Evolutionary conservation across 2,797 vertebrate species (phyloP).

Genomic region (Natrix natrix): DNA sequence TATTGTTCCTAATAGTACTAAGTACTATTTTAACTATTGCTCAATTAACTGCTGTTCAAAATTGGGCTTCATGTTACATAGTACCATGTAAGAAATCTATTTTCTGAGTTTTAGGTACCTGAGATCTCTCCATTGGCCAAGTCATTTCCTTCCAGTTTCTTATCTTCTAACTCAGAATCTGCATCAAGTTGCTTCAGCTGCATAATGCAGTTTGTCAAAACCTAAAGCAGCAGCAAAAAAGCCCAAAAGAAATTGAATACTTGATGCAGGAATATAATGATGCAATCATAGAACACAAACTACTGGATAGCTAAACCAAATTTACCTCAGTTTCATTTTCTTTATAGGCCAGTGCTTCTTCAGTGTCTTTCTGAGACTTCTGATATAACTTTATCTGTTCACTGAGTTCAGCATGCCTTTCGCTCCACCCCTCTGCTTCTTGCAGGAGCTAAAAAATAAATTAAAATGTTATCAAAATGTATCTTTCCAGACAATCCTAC

Average conservation of each 20-base stretch:
- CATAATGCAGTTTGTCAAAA: conserved; percentile 88
- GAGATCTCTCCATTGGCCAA: conserved; percentile 82
- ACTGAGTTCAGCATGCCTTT: conserved; percentile 82
- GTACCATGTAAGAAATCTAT: neutral
- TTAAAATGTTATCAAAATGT: conserved; percentile 10
- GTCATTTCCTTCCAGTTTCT: conserved; percentile 54
- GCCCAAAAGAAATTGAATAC: neutral
- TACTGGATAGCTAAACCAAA: conserved; percentile 7
- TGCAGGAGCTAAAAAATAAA: conserved; percentile 77
- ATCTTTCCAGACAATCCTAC: neutral
- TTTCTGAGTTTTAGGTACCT: conserved; percentile 67
- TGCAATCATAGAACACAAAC: neutral
- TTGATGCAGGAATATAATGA: neutral
- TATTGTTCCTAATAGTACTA: too few species aligned
- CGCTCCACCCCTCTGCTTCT: conserved; percentile 85
- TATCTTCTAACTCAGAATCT: conserved; percentile 63
- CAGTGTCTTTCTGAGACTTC: conserved; percentile 86
- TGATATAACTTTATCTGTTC: conserved; percentile 88
- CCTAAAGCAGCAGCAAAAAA: conserved; percentile 70
- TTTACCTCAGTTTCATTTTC: conserved; percentile 90
- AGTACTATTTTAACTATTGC: neutral
- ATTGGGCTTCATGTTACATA: neutral
- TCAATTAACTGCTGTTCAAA: neutral
- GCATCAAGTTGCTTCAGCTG: conserved; percentile 83
- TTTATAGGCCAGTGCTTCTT: conserved; percentile 86